Base-by-base conservation (phyloP, 2,113 vertebrate genomes). In the Cyphomyrus discorhynchus region DNA sequence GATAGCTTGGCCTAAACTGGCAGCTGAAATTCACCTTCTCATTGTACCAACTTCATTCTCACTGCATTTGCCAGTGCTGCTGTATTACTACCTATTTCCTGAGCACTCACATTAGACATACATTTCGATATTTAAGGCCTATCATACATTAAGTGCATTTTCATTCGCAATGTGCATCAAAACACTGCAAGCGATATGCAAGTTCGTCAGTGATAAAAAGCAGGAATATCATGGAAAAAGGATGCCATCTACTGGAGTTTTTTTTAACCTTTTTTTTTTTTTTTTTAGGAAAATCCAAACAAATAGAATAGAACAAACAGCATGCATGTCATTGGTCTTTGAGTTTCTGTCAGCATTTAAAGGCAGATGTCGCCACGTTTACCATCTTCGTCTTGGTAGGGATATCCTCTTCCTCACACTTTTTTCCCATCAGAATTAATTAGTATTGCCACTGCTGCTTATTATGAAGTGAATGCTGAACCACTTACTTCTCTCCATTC, bases 241-340 rank as follows among this genome's bases (percentile, higher is more conserved):
- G 88, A 91, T 94, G 94, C 95, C 95, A 94, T 90, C 95, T 96
- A 87, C 95, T 95, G 95, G 95, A 92, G n/a, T 6, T 17, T n/a
- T 5, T 31, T 85, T 91, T 93, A 15, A 52, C 0, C 85, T 88
- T 47, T 47, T 47, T 17, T 19, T 19, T 19, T 19, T 10, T 10
- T 90, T 35, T 27, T 88, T 19, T 50, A 56, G 53, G 80, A 35
- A 15, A 21, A 47, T 5, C 42, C 13, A 52, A 46, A 86, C 39
- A 53, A 50, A 90, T 35, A 49, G 45, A 9, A 77, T 0, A 19
- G 13, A 77, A 53, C 17, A 19, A 53, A 21, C 52, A 21, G 52
- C 1, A 19, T 8, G 31, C 31, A 42, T 19, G 74, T 19, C 13
- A 80, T 2, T 39, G 35, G 82, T n/a, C 2, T 47, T 83, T 11